Evolutionary conservation across 2,113 vertebrate genomes (phyloP).

Genomic region (Eretmochelys imbricata): DNA sequence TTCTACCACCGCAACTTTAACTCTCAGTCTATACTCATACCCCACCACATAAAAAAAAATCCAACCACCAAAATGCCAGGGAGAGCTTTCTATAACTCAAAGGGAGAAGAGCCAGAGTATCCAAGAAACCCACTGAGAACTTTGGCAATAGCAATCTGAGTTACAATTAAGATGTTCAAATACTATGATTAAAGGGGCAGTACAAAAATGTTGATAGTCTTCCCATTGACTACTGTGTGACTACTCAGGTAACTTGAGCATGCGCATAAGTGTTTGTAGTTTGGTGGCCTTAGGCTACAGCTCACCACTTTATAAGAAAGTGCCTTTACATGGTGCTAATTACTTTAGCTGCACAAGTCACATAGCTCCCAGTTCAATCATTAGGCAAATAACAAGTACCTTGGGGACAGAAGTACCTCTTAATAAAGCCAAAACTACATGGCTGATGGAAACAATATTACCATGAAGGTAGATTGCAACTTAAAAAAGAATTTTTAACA

Average conservation of each 20-base stretch:
- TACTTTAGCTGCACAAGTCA: slow-evolving; percentile 32
- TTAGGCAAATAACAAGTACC: slow-evolving; percentile 55
- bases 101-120: rapidly evolving
- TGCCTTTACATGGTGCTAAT: slow-evolving; percentile 29
- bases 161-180: neutral
- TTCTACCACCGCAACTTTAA: neutral
- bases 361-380: slow-evolving; percentile 47
- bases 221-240: neutral
- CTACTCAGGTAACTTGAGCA: slow-evolving; percentile 42
- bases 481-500: slow-evolving; percentile 8
- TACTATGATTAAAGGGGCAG: neutral
- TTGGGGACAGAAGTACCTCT: slow-evolving; percentile 42
- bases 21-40: neutral
- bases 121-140: neutral
- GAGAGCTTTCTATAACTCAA: rapidly evolving
- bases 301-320: slow-evolving; percentile 55
- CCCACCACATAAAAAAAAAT: neutral
- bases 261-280: slow-evolving; percentile 37
- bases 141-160: neutral
- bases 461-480: slow-evolving; percentile 13
- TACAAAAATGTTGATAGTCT: neutral
- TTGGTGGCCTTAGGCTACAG: slow-evolving; percentile 9
- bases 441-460: neutral
- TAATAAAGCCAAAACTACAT: slow-evolving; percentile 29
- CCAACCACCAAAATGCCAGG: neutral